phyloP scores from a whole-genome alignment of 2,113 vertebrate species.

The Genyomyrus donnyi region DNA sequence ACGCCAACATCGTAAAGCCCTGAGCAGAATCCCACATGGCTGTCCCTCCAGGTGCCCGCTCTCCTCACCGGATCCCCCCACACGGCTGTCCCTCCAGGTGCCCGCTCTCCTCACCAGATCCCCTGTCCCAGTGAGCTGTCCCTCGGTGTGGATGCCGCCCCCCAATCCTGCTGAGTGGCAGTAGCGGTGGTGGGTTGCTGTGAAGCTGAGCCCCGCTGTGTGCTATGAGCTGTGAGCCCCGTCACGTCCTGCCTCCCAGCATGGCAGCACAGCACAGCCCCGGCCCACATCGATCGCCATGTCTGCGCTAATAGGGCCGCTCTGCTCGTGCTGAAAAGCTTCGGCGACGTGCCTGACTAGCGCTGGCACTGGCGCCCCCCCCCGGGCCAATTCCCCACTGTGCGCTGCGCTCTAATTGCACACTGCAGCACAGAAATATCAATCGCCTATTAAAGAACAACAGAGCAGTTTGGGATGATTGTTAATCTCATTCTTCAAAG shows the following conservation, averaged over 20 bases:
- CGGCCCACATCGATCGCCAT: neutral
- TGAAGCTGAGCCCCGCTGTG: neutral
- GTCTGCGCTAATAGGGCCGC: neutral
- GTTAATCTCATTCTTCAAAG: conserved; percentile 16
- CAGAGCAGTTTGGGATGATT: neutral
- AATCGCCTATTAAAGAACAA: conserved; percentile 14
- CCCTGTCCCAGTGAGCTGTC: neutral
- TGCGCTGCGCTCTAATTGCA: conserved; percentile 8
- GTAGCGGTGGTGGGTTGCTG: neutral
- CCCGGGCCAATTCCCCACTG: neutral
- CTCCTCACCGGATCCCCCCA: neutral
- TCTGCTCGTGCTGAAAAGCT: neutral
- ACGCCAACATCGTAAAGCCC: neutral
- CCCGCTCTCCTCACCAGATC: neutral
- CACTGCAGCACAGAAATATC: conserved; percentile 7
- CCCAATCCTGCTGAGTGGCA: neutral
- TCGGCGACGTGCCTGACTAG: neutral
- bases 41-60: neutral
- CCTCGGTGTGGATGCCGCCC: neutral
- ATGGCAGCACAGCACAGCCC: neutral
- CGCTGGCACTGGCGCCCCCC: neutral
- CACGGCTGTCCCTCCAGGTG: neutral
- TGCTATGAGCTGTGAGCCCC: neutral
- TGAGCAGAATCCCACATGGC: neutral
- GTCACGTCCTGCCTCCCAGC: neutral